Percentiles rank a stretch among this genome's conserved stretches.
Evolutionary conservation across 1,140 invertebrate species (phyloP).

Genomic region (Rhopalosiphum maidis): DNA sequence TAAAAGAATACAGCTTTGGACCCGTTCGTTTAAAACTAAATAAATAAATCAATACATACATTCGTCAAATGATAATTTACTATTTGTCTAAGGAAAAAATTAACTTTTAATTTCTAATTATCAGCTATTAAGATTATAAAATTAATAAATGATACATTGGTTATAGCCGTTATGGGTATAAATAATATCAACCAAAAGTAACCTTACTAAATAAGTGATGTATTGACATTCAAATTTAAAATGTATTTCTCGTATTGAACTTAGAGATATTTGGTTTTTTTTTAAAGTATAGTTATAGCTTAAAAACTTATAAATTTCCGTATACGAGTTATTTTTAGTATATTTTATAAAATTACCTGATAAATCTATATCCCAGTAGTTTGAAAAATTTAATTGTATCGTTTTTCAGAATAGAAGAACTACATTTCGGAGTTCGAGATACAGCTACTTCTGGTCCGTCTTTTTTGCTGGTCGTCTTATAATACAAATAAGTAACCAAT

Average conservation of each 20-base stretch:
- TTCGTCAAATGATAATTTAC: not conserved
- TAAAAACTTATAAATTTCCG: too few species aligned
- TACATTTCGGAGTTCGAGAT: conserved; percentile 40
- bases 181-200: not conserved
- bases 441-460: conserved; percentile 50
- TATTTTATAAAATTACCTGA: conserved; percentile 64
- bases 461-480: conserved; percentile 61
- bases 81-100: not conserved
- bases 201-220: too few species aligned
- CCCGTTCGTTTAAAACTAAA: not conserved
- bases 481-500: conserved; percentile 77
- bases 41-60: not conserved
- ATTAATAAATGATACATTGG: not conserved
- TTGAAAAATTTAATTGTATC: conserved; percentile 66
- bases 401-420: conserved; percentile 61
- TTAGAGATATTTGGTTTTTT: too few species aligned
- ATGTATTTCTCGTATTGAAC: not conserved
- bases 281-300: too few species aligned
- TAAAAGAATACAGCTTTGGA: too few species aligned
- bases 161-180: too few species aligned
- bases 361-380: conserved; percentile 72
- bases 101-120: not conserved
- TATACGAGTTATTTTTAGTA: not conserved
- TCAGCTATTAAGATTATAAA: not conserved
- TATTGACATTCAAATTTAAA: not conserved